A percentile compares a stretch with the other conserved stretches of the same genome.
phyloP scores from a whole-genome alignment of 2,797 vertebrate genomes.

The Cynodonichthys magdalenae region DNA sequence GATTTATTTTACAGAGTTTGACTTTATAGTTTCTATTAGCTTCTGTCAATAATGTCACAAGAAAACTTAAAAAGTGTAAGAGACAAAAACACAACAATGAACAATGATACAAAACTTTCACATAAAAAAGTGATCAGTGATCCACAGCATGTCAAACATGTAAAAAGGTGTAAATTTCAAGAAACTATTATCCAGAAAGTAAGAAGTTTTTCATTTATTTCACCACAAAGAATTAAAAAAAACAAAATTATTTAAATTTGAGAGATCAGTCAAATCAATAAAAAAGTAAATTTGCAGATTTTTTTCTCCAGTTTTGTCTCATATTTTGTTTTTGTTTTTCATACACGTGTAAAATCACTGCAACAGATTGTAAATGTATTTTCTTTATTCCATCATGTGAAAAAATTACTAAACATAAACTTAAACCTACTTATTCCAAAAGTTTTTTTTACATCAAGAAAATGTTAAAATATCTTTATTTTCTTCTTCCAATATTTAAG shows the following conservation, averaged over 20 bases:
- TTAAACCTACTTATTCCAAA: no score
- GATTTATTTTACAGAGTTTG: not conserved
- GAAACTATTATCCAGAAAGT: not conserved
- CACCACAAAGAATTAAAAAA: not conserved
- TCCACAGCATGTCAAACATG: slow-evolving; percentile 27
- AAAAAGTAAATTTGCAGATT: slow-evolving; percentile 43
- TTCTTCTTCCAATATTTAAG: no score
- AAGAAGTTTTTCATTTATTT: not conserved
- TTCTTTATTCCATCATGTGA: no score
- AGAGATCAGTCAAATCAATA: slow-evolving; percentile 25
- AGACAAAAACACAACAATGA: slow-evolving; percentile 14
- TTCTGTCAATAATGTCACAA: slow-evolving; percentile 4
- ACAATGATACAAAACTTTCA: slow-evolving; percentile 45
- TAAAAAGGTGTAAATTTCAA: not conserved
- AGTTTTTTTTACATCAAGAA: no score
- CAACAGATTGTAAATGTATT: no score
- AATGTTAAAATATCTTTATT: no score
- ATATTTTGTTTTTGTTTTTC: no score
- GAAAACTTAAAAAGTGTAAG: not conserved
- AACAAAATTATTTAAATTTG: slow-evolving; percentile 6
- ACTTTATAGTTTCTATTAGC: not conserved
- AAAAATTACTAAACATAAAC: no score
- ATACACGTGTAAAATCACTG: no score
- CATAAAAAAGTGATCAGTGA: slow-evolving; percentile 17
- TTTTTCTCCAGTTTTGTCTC: no score